Base-by-base conservation (phyloP, 2,797 vertebrate species). In the Melanotaenia parkinsoni region DNA sequence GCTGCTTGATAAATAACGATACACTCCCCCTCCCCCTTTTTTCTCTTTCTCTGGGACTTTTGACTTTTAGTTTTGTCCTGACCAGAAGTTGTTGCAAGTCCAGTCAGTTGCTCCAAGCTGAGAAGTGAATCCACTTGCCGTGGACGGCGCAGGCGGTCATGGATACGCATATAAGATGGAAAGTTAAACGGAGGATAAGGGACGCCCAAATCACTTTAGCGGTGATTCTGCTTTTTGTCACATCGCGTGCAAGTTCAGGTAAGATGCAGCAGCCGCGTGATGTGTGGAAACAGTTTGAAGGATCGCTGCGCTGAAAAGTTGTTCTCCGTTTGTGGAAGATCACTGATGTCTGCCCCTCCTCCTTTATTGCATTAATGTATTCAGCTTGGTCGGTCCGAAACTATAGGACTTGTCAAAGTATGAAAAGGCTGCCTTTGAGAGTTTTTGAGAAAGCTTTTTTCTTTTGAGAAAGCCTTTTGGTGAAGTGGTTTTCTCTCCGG, bases 141-240 rank as follows among this genome's bases (percentile, higher is more conserved):
- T 92, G 94, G 93, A 95, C 93, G 81, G 89, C 78, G 82, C 65
- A 73, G 90, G 92, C 92, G 91, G 93, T 85, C 94, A 95, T 95
- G 95, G 95, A 95, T 94, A 95, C 91, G 89, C 94, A 88, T 92
- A 94, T 95, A 90, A 95, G 93, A 93, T 95, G 95, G 95, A 95
- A 95, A 95, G 94, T 94, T 93, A 95, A 95, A 95, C 93, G 94
- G 94, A 93, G 92, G 92, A 94, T 95, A 94, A 94, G 93, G 90
- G 93, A 94, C 90, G 83, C 86, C 77, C 93, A 89, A 57, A 79
- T 95, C 87, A 91, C 92, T 88, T 72, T 95, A 85, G 89, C 89
- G 83, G 88, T 94, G 84, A 83, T 95, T 81, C 81, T 95, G 82
- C 88, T 95, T 91, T 94, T 94, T 91, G 88, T 94, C 90, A 93